phyloP scores from a whole-genome alignment of 2,888 invertebrate species.

The Leptopterna dolabrata region DNA sequence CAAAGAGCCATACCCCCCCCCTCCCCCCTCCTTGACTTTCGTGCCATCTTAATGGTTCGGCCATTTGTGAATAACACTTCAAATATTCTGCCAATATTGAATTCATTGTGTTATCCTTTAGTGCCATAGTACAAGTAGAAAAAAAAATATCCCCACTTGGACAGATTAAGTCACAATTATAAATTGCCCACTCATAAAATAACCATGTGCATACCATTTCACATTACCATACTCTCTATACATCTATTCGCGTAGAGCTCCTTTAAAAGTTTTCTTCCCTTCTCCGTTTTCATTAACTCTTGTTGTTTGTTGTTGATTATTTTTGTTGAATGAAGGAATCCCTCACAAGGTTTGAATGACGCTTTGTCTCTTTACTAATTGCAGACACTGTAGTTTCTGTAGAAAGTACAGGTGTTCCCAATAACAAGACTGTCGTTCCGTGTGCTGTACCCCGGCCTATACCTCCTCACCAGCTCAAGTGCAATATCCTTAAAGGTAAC shows the following conservation, averaged over 20 bases:
- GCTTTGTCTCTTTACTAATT: slow-evolving; percentile 47
- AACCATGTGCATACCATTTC: too few relatives aligned
- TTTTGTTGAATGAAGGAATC: background rate
- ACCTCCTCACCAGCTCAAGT: slow-evolving; percentile 91
- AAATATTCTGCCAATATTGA: too few relatives aligned
- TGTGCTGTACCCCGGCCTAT: slow-evolving; percentile 74
- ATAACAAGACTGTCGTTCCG: slow-evolving; percentile 77
- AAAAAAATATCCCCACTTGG: too few relatives aligned
- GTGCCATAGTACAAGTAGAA: too few relatives aligned
- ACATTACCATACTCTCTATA: too few relatives aligned
- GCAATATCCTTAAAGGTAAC: slow-evolving; percentile 91
- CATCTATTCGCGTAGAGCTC: background rate
- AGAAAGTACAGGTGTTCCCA: slow-evolving; percentile 65
- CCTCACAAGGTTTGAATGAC: slow-evolving; percentile 25
- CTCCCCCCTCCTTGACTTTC: too few relatives aligned
- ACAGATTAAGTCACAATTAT: too few relatives aligned
- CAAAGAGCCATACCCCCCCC: too few relatives aligned
- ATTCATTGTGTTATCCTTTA: too few relatives aligned
- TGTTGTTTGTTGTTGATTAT: background rate
- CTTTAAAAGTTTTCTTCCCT: background rate
- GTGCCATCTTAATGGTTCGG: too few relatives aligned
- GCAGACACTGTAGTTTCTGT: slow-evolving; percentile 60
- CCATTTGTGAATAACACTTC: too few relatives aligned
- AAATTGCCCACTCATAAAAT: too few relatives aligned
- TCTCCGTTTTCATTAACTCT: background rate